Percentiles rank a stretch among this genome's conserved stretches.
phyloP scores from a whole-genome alignment of 2,888 invertebrate species.

The Stomorhina lunata region DNA sequence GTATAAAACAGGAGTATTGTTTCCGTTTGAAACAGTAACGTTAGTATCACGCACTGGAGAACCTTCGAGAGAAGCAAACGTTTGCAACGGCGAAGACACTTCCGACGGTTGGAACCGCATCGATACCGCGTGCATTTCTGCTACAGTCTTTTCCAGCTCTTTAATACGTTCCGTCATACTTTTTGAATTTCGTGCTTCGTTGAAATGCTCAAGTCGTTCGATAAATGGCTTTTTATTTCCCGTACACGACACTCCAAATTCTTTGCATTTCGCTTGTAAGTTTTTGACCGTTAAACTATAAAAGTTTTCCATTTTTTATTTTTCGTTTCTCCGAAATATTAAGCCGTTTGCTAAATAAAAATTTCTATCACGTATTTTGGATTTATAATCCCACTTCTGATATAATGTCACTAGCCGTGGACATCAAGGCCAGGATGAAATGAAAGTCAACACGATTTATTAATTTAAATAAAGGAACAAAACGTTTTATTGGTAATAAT shows the following conservation, averaged over 20 bases:
- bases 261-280: slow-evolving; percentile 4
- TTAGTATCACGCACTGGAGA: not conserved
- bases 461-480: too few species aligned
- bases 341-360: not conserved
- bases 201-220: not conserved
- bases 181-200: not conserved
- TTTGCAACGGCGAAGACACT: not conserved
- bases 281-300: not conserved
- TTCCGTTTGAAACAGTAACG: too few species aligned
- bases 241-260: slow-evolving; percentile 14
- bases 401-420: too few species aligned
- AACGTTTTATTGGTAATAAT: too few species aligned
- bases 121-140: not conserved
- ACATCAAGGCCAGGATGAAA: too few species aligned
- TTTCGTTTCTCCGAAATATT: not conserved
- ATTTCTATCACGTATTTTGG: too few species aligned
- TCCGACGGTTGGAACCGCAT: not conserved
- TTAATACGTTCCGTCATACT: not conserved
- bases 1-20: too few species aligned
- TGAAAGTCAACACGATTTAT: too few species aligned
- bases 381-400: too few species aligned
- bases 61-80: not conserved
- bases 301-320: not conserved
- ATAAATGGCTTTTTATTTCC: slow-evolving; percentile 19
- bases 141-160: slow-evolving; percentile 6